Conservation (phyloP, 1,140 invertebrate genomes). For the Plectrocnemia conspersa region DNA sequence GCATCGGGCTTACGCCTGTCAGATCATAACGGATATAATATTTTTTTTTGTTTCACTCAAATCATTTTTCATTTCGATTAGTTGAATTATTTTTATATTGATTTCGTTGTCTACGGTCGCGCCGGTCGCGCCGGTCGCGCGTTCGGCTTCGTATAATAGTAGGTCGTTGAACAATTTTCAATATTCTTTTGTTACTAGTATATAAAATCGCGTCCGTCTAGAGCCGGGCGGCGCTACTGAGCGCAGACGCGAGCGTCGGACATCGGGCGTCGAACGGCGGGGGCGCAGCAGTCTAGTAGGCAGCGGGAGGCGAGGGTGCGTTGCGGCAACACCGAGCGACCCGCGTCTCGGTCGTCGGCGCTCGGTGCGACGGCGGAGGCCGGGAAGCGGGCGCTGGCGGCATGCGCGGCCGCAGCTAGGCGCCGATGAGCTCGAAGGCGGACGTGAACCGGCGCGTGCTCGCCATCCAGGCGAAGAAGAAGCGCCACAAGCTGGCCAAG, state of each 20-base stretch:
- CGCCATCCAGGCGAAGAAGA: constrained; percentile 85
- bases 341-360: background rate
- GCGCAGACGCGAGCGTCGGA: too few relatives aligned
- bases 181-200: too few relatives aligned
- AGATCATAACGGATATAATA: too few relatives aligned
- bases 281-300: background rate
- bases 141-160: too few relatives aligned
- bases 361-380: background rate
- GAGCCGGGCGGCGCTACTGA: too few relatives aligned
- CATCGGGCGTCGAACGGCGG: background rate
- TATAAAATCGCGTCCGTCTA: too few relatives aligned
- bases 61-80: too few relatives aligned
- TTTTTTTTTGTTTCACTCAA: too few relatives aligned
- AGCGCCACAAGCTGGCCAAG: constrained; percentile 77
- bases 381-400: constrained; percentile 23
- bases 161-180: too few relatives aligned
- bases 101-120: too few relatives aligned
- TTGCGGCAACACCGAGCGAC: background rate
- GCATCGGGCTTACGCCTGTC: too few relatives aligned
- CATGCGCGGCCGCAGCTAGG: constrained; percentile 16
- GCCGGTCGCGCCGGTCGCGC: background rate
- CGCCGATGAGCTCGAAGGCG: constrained; percentile 72
- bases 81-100: too few relatives aligned
- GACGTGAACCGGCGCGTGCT: constrained; percentile 82
- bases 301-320: background rate